These are phyloP conservation scores for Actinostola sp. DNA, from an alignment of 92 coral and sea anemone genomes.

Conservation along the genomic window DNA sequence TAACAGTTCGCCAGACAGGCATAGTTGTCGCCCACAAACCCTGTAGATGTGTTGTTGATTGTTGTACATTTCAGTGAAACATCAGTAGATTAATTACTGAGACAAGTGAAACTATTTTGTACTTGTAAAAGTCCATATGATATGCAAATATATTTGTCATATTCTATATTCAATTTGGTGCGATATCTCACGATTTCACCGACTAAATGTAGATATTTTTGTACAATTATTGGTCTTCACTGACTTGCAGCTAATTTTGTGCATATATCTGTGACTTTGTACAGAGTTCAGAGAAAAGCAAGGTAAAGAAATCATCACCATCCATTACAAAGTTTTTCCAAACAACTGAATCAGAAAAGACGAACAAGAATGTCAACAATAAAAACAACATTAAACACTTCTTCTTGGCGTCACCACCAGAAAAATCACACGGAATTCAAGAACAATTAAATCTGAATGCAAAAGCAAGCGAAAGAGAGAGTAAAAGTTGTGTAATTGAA, in stretches of 20 bases:
- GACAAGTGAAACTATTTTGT: too few species aligned
- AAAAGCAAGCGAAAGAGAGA: background rate
- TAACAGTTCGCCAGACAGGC: too few species aligned
- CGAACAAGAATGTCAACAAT: background rate
- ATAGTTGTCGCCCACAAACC: too few species aligned
- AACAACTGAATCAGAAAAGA: background rate
- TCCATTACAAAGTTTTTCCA: constrained; percentile 28
- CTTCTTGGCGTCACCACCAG: constrained; percentile 7
- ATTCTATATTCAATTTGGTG: too few species aligned
- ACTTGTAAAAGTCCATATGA: too few species aligned
- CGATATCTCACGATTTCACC: too few species aligned
- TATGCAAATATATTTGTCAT: too few species aligned
- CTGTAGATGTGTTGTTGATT: too few species aligned
- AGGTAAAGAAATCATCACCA: constrained; percentile 12
- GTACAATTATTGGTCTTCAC: background rate
- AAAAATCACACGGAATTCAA: background rate
- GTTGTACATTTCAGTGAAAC: too few species aligned
- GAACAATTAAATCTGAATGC: background rate
- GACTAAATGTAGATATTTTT: background rate
- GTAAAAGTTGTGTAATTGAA: background rate
- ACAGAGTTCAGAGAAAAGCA: constrained; percentile 9
- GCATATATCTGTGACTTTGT: background rate
- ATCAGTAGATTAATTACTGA: too few species aligned
- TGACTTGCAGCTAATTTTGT: background rate
- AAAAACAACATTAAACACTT: constrained; percentile 24